phyloP scores from a whole-genome alignment of 2,888 invertebrate species.

The Drosophila glabriapex region DNA sequence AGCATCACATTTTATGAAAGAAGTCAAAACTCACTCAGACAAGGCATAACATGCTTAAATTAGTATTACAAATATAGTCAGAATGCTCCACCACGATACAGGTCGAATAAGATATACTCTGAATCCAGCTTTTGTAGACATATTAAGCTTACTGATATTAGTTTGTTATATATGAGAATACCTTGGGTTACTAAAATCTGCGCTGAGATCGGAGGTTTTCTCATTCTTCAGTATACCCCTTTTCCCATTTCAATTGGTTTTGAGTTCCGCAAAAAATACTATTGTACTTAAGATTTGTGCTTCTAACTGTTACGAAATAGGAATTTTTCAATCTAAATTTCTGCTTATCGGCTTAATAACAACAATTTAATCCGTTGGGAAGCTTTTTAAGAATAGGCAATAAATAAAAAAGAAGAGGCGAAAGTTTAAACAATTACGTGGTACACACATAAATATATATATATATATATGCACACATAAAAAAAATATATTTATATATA shows the following conservation, averaged over 20 bases:
- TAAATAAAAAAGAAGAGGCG: neutral
- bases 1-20: neutral
- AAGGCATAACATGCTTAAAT: neutral
- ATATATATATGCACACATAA: neutral
- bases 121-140: neutral
- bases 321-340: too few relatives aligned
- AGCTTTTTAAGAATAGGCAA: neutral
- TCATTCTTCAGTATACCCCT: too few relatives aligned
- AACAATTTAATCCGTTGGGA: neutral
- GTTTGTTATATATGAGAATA: neutral
- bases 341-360: neutral
- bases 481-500: neutral
- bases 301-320: neutral
- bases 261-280: neutral
- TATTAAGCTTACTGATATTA: neutral
- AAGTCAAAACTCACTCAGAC: neutral
- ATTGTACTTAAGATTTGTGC: neutral
- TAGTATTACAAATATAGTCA: neutral
- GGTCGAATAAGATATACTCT: neutral
- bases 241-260: neutral
- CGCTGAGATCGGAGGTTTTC: neutral
- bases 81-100: neutral
- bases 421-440: slow-evolving; percentile 24
- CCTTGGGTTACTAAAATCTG: neutral
- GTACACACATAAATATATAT: neutral